Base-by-base conservation (phyloP, 2,113 vertebrate genomes). In the Rhinoptilus africanus region DNA sequence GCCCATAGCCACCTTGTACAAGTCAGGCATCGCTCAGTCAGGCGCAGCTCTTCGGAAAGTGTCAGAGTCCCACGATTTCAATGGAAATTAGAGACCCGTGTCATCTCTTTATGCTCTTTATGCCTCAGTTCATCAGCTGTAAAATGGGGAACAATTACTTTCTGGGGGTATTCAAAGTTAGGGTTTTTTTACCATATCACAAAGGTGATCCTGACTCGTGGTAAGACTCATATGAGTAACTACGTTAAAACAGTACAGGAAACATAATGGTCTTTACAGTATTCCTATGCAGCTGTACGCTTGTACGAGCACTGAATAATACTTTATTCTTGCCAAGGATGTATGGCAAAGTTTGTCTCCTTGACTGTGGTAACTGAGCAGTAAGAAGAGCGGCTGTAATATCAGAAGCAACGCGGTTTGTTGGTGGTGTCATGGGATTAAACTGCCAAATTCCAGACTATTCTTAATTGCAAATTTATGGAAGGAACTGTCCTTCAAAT, bases 381-480 rank as follows among this genome's bases (percentile, higher is more conserved):
- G 39, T 88, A 63, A 69, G 57, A 82, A 75, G 41, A 50, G 22
- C 57, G 85, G 27, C 71, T 73, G 24, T 66, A 32, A 32, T 62
- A 45, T 26, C 2, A 1, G 39, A 85, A 30, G 12, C 43, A 37
- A 75, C 69, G 20, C 39, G 68, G 43, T 56, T 88, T 72, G 35
- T 59, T 91, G 53, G 87, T 92, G 22, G 12, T 83, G 16, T 59
- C 9, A 14, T 35, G 47, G 19, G 48, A 69, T 93, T 85, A 69
- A 93, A 76, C 81, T 76, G 53, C 57, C 35, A 11, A 92, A 94
- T 35, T 50, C 34, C 34, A 48, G 64, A 67, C 23, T 12, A 47
- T 82, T 91, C 53, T 48, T 88, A 82, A 83, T 53, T 79, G 48
- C 39, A 89, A 66, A 73, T 76, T 79, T 83, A 18, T 89, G 92